Base-by-base conservation (phyloP, 2,797 vertebrate genomes). In the Enteromius afrohamiltoni region DNA sequence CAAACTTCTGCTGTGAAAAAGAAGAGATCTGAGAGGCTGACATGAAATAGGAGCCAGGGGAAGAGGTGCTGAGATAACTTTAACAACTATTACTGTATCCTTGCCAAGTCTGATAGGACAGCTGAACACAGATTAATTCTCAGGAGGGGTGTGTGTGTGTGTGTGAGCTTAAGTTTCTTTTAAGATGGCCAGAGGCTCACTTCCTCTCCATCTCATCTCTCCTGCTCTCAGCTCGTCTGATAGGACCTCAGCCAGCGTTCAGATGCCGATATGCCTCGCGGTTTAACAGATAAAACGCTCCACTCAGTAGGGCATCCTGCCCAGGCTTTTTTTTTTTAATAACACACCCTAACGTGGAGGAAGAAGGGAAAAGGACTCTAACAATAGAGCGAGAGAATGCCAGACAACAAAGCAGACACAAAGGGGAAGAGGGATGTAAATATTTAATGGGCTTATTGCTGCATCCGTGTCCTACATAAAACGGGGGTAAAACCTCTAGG, bases 381-480 rank as follows among this genome's bases (percentile, higher is more conserved):
- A 77, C 65, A 65, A 79, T 64, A 19, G 42, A 75, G 58, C 7
- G 26, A 37, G 55, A 74, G 60, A 80, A 70, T 60, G 23, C 62
- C 74, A 77, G 84, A 82, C 45, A 55, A 71, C 34, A 31, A 77
- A 73, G 69, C 49, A 70, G 80, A 74, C 82, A 77, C 82, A 83
- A 83, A 62, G 74, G 23, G 89, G 90, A 90, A 91, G 93, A 90
- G 91, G 88, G 87, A 62, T 83, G 89, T 94, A 93, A 95, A 94
- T 95, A 91, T 93, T 94, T 93, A 88, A 93, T 92, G 88, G 77
- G 7, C 86, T 79, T 75, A 82, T 89, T 49, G 91, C 86, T 85
- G 86, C 88, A 85, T 86, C 77, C 78, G 89, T 88, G 86, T 86
- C 85, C 86, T 88, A 90, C 88, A 89, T 90, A 87, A 87, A 89